Conservation (phyloP, 2,113 vertebrate genomes). For the Ptychochromis oligacanthus region DNA sequence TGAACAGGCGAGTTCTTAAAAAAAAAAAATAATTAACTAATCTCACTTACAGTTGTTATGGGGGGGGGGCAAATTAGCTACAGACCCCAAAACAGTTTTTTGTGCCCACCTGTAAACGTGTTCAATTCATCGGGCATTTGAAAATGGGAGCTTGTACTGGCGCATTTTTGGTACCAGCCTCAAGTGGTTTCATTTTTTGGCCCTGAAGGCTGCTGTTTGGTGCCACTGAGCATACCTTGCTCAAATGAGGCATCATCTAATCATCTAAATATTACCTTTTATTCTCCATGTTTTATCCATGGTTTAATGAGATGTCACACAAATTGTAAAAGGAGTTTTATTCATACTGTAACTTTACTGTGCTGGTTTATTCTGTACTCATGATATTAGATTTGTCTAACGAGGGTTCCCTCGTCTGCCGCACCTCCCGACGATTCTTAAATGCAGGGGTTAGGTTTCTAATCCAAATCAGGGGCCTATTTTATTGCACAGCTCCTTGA, state of each 20-base stretch:
- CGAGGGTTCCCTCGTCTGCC: neutral
- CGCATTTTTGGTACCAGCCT: neutral
- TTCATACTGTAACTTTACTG: neutral
- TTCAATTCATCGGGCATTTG: neutral
- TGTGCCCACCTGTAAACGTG: neutral
- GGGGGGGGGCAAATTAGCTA: neutral
- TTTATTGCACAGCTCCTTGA: neutral
- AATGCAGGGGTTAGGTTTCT: neutral
- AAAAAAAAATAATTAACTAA: fast-evolving
- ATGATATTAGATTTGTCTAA: neutral
- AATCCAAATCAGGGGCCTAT: neutral
- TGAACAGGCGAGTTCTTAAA: neutral
- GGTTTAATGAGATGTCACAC: neutral
- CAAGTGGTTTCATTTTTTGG: neutral
- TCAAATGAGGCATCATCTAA: neutral
- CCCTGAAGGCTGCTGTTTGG: neutral
- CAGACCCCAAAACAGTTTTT: neutral
- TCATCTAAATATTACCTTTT: too few species aligned
- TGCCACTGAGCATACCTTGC: neutral
- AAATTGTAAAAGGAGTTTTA: conserved; percentile 2
- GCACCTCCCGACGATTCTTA: neutral
- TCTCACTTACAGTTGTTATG: neutral
- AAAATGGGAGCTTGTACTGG: neutral
- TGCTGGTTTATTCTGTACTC: neutral
- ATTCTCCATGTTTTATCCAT: neutral